phyloP scores from a whole-genome alignment of 2,888 invertebrate genomes.

The Himalopsyche kuldschensis region DNA sequence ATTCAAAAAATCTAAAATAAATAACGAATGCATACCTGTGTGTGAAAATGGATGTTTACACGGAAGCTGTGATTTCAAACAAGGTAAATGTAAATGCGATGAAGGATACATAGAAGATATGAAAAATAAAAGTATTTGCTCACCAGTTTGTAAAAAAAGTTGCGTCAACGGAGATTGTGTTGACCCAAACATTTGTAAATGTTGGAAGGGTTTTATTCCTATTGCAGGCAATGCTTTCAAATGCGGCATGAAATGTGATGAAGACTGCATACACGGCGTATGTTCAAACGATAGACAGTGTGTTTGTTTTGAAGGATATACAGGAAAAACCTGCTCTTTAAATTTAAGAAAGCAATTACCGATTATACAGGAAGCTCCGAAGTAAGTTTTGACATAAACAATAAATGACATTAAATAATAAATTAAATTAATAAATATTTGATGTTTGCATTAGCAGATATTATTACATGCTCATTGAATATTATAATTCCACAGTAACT shows the following conservation, averaged over 20 bases:
- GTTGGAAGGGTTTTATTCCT: slow-evolving; percentile 40
- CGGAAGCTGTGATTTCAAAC: neutral
- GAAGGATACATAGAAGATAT: slow-evolving; percentile 40
- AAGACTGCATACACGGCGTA: neutral
- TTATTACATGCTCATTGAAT: too few species aligned
- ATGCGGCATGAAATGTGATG: neutral
- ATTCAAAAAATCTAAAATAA: neutral
- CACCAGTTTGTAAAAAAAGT: slow-evolving; percentile 27
- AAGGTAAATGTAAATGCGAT: slow-evolving; percentile 43
- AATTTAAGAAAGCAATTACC: neutral
- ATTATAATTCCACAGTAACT: too few species aligned
- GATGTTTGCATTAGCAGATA: too few species aligned
- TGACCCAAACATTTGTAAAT: slow-evolving; percentile 43
- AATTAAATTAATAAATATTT: too few species aligned
- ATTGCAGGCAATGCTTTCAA: neutral
- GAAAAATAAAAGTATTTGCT: slow-evolving; percentile 34
- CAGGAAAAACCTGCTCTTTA: slow-evolving; percentile 6
- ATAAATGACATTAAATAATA: too few species aligned
- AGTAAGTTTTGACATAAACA: neutral
- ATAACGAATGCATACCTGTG: neutral
- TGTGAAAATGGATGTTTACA: neutral
- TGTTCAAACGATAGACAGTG: slow-evolving; percentile 45
- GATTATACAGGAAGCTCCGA: neutral
- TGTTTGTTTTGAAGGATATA: slow-evolving; percentile 45
- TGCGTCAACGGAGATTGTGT: slow-evolving; percentile 40